Conservation (phyloP, 2,113 vertebrate species). For the Gymnogyps californianus region DNA sequence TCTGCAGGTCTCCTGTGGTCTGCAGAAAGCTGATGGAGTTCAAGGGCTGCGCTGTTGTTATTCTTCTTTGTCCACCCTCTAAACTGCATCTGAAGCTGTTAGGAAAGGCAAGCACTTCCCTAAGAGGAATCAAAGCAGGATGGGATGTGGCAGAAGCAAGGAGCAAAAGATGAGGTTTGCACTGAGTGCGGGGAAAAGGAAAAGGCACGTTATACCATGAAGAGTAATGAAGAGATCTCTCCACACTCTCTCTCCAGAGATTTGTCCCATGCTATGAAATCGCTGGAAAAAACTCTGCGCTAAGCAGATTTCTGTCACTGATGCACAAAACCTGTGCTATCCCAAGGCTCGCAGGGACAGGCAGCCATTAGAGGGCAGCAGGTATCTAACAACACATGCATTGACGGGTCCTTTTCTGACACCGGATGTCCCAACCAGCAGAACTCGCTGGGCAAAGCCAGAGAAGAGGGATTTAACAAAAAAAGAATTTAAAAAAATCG, state of each 20-base stretch:
- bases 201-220: not conserved
- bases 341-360: not conserved
- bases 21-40: not conserved
- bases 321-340: not conserved
- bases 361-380: conserved; percentile 74
- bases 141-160: not conserved
- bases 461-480: not conserved
- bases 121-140: not conserved
- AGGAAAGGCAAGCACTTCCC: not conserved
- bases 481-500: not conserved
- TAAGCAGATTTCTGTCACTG: not conserved
- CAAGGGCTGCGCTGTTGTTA: not conserved
- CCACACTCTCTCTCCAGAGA: not conserved
- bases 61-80: not conserved
- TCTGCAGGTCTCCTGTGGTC: not conserved
- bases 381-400: not conserved
- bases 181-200: not conserved
- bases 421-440: not conserved
- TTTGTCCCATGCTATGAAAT: not conserved
- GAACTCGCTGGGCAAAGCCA: not conserved
- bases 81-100: not conserved
- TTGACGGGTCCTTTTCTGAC: not conserved
- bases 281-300: not conserved
- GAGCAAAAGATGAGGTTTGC: not conserved
- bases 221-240: not conserved